Evolutionary conservation across 2,797 vertebrate genomes (phyloP).

Genomic region (Taeniopygia guttata): DNA sequence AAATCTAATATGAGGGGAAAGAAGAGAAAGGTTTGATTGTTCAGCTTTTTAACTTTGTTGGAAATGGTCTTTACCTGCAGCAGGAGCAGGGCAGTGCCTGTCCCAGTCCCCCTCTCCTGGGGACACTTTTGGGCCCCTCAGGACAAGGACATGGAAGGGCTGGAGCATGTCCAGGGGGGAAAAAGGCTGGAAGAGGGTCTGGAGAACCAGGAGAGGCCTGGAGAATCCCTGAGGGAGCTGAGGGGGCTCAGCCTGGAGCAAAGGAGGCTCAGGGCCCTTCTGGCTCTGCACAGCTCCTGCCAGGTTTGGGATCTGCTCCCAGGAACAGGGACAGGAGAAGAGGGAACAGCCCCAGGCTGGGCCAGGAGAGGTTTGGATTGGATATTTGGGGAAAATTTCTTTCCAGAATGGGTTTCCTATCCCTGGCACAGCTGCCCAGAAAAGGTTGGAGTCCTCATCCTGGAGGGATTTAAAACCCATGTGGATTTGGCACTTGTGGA

Average conservation of each 20-base stretch:
- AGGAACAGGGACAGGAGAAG: background rate
- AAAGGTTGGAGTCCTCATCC: rapidly evolving
- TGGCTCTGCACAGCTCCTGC: background rate
- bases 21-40: background rate
- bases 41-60: background rate
- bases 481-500: background rate
- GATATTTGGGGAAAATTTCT: background rate
- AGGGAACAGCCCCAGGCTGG: rapidly evolving
- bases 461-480: rapidly evolving
- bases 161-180: background rate
- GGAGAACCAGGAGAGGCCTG: background rate
- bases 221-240: background rate
- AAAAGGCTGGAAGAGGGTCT: rapidly evolving
- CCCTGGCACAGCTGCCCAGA: background rate
- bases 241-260: background rate
- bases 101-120: background rate
- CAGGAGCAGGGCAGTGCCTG: background rate
- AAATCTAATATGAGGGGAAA: rapidly evolving
- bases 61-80: background rate
- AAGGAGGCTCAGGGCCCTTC: background rate
- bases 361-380: too few relatives aligned
- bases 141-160: background rate
- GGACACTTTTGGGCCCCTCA: background rate
- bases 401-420: rapidly evolving
- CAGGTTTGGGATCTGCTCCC: background rate